Percentiles rank a stretch among this genome's conserved stretches.
These are phyloP conservation scores for Crocidura indochinensis DNA, from an alignment of 2,797 vertebrate species.

Conservation along the genomic window DNA sequence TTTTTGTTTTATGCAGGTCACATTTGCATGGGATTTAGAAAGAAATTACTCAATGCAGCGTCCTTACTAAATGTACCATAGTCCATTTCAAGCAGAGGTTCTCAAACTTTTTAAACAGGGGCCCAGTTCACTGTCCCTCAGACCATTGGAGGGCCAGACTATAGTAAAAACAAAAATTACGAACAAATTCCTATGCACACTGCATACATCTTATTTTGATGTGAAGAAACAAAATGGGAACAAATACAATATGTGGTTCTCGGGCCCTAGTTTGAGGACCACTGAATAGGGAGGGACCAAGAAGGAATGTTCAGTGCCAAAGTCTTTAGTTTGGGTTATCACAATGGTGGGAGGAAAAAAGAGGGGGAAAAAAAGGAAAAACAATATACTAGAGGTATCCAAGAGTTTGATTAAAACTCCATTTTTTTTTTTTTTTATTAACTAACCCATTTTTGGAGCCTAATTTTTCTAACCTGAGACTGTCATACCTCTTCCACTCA, in stretches of 20 bases:
- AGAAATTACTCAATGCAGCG: neutral
- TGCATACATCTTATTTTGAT: too few species aligned
- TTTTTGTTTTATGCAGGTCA: constrained; percentile 64
- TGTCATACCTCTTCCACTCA: neutral
- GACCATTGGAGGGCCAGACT: too few species aligned
- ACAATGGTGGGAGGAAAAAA: constrained; percentile 18
- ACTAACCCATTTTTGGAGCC: neutral
- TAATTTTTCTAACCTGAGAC: constrained; percentile 29
- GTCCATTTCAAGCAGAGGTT: too few species aligned
- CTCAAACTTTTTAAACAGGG: too few species aligned
- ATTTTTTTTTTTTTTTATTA: neutral
- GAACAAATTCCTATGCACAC: too few species aligned
- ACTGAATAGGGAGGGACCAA: too few species aligned
- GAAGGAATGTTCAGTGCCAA: constrained; percentile 25
- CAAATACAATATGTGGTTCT: too few species aligned
- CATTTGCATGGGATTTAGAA: neutral
- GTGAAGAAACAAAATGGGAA: too few species aligned
- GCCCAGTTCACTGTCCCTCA: too few species aligned
- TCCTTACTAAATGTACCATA: neutral
- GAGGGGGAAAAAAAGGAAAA: neutral
- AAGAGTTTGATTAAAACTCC: neutral
- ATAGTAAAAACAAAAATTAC: too few species aligned
- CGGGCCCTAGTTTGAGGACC: too few species aligned
- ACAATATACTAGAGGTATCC: neutral
- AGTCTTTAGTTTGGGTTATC: neutral